Conservation (phyloP, 2,888 invertebrate species). For the Ennomos quercinarius region DNA sequence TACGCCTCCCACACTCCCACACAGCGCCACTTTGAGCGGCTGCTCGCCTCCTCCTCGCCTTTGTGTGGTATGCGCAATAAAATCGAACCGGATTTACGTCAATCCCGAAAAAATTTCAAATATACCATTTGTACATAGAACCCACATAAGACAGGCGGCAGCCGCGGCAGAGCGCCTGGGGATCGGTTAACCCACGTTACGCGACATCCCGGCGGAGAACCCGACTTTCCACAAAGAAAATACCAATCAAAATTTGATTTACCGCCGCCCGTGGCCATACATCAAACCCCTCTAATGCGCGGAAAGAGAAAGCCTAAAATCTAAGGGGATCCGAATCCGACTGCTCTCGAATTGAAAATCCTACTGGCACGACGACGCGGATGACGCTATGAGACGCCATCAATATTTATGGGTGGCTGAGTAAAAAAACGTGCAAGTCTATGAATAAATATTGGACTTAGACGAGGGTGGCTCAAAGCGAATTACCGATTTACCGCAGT, state of each 20-base stretch:
- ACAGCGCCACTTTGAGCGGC: too few species aligned
- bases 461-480: constrained; percentile 35
- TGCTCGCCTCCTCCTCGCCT: too few species aligned
- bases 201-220: constrained; percentile 68
- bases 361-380: constrained; percentile 56
- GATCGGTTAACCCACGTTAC: constrained; percentile 82
- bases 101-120: constrained; percentile 66
- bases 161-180: constrained; percentile 64
- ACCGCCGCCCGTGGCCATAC: constrained; percentile 83
- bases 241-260: constrained; percentile 86
- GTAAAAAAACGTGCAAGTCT: constrained; percentile 68
- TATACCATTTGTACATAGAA: constrained; percentile 49
- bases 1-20: too few species aligned
- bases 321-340: constrained; percentile 72
- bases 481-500: constrained; percentile 33
- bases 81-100: constrained; percentile 48
- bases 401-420: constrained; percentile 79
- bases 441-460: constrained; percentile 71
- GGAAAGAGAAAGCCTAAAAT: constrained; percentile 78
- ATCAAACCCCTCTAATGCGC: constrained; percentile 81
- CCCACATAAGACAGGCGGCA: constrained; percentile 67
- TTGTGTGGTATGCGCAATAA: constrained; percentile 11
- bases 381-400: constrained; percentile 57
- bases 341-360: constrained; percentile 81
- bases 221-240: constrained; percentile 84